Conservation (phyloP, 2,888 invertebrate species). For the Coenonympha glycerion region DNA sequence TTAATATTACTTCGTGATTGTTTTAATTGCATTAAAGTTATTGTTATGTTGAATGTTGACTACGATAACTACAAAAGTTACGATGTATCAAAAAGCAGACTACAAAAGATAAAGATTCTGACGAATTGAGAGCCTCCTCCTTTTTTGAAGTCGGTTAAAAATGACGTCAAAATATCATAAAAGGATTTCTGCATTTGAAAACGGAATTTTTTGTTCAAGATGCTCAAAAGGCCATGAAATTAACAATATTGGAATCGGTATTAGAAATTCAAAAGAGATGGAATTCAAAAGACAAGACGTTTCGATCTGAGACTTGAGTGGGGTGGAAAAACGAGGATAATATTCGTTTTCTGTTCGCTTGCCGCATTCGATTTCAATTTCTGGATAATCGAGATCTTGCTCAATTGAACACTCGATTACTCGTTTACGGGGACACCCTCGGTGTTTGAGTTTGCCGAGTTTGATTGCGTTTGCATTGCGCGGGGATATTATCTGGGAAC, state of each 20-base stretch:
- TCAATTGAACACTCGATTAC: constrained; percentile 74
- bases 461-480: constrained; percentile 70
- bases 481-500: constrained; percentile 50
- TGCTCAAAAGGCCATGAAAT: neutral
- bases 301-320: constrained; percentile 14
- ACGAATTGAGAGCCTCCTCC: no score
- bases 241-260: neutral
- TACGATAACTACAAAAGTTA: no score
- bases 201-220: no score
- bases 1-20: neutral
- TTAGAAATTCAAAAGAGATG: constrained; percentile 9
- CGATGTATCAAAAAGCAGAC: no score
- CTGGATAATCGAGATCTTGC: constrained; percentile 71
- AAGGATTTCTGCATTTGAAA: no score
- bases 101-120: no score
- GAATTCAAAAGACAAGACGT: constrained; percentile 13
- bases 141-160: no score
- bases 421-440: constrained; percentile 65
- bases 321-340: constrained; percentile 32
- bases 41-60: no score
- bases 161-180: no score
- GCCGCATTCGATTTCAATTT: constrained; percentile 67
- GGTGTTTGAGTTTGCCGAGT: constrained; percentile 67
- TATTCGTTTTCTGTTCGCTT: constrained; percentile 59
- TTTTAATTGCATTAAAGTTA: no score